Evolutionary conservation across 2,888 invertebrate genomes (phyloP).

Genomic region (Chelonus formosanus): DNA sequence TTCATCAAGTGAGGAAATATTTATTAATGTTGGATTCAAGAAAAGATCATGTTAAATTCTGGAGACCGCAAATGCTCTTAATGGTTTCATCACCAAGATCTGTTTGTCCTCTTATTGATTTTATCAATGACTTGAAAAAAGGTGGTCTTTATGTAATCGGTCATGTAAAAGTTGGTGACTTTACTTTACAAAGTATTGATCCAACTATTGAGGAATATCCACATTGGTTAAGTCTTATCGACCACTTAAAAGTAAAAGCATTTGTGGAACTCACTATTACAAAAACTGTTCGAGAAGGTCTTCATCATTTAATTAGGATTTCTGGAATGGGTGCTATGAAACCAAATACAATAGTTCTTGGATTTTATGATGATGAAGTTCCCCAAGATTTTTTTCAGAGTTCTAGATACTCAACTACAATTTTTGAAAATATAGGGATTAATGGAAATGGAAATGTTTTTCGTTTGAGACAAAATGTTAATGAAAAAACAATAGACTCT

Average conservation of each 20-base stretch:
- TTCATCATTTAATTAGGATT: conserved; percentile 89
- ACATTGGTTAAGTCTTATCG: conserved; percentile 93
- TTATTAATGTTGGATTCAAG: conserved; percentile 92
- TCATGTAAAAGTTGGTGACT: conserved; percentile 78
- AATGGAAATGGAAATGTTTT: conserved; percentile 65
- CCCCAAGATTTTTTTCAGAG: conserved; percentile 82
- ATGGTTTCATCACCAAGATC: conserved; percentile 92
- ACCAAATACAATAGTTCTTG: conserved; percentile 95
- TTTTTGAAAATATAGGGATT: conserved; percentile 66
- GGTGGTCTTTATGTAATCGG: conserved; percentile 89
- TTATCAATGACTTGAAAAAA: conserved; percentile 98
- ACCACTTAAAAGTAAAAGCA: conserved; percentile 94
- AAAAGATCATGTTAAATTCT: conserved; percentile 98
- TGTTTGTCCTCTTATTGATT: conserved; percentile 91
- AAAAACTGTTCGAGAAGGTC: conserved; percentile 84
- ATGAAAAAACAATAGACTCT: conserved; percentile 65
- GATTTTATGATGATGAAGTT: conserved; percentile 84
- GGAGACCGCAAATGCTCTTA: conserved; percentile 96
- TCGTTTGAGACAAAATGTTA: conserved; percentile 67
- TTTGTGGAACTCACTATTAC: conserved; percentile 95
- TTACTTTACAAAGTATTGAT: conserved; percentile 69
- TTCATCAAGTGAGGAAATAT: conserved; percentile 98
- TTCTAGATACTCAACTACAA: conserved; percentile 62
- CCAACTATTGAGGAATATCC: conserved; percentile 81
- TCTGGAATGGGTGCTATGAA: conserved; percentile 99